Evolutionary conservation across 2,888 invertebrate genomes (phyloP), one percentile per base, ranked within the genome.

Genomic region (Lordiphosa fenestrarum): DNA sequence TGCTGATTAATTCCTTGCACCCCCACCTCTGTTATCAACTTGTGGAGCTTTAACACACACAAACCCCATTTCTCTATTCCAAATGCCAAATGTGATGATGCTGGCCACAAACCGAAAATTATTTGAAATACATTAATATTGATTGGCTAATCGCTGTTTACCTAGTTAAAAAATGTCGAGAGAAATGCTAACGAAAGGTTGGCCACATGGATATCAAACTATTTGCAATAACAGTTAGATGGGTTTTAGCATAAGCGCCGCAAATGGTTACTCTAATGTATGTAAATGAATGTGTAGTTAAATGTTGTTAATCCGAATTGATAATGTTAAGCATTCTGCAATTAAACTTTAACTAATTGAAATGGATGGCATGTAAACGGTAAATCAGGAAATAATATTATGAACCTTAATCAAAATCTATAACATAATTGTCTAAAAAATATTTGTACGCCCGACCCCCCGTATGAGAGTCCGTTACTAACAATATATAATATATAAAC

Each of bases 351-450:
- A 46, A 50, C 13, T 30, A 30, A 33, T 44, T 33, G 44, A 33
- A 44, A 33, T 44, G 30, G 33, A 44, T 6, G 44, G 53, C 50
- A 55, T 61, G 67, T 65, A 70, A 50, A 46, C 49, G 49, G 49
- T 38, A 49, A 61, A 63, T 63, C 62, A 63, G 62, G 62, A 61
- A 63, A 55, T 63, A 63, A 55, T 30, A 61, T 46, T 63, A 61
- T 63, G 35, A 55, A 50, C 38, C 50, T 49, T 71, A 69, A 73
- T 71, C 62, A 69, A 71, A 71, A 54, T 69, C 51, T 60, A 74
- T 58, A 39, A 13, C 30, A 54, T 30, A 71, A 56, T 50, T 30
- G 30, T 30, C 30, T 59, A 67, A 41, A 64, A 65, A 71, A 67
- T 63, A 66, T 69, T 40, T 69, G 53, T 66, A 52, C 37, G 70